Conservation (phyloP, 2,797 vertebrate genomes). For the Varecia variegata region DNA sequence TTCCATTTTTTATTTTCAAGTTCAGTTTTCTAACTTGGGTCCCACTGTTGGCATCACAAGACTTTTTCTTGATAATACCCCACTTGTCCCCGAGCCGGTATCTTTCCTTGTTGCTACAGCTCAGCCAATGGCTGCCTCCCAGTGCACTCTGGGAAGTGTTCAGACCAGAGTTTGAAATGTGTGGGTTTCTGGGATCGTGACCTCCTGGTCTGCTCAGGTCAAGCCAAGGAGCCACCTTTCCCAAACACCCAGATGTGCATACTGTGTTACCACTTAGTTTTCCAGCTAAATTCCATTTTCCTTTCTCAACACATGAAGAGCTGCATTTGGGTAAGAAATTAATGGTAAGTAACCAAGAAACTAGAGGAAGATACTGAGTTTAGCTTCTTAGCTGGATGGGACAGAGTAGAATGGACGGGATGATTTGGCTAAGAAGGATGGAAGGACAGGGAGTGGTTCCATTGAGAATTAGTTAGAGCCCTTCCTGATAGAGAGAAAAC, state of each 20-base stretch:
- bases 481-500: background rate
- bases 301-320: background rate
- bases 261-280: background rate
- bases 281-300: conserved; percentile 2
- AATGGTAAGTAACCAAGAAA: conserved; percentile 17
- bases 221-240: background rate
- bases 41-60: background rate
- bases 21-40: background rate
- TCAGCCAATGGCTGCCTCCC: background rate
- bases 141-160: background rate
- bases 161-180: background rate
- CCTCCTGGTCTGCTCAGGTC: background rate
- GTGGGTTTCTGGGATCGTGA: background rate
- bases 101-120: background rate
- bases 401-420: background rate
- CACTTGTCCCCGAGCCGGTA: background rate
- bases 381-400: background rate
- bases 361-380: background rate
- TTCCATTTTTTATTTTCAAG: background rate
- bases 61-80: background rate
- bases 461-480: background rate
- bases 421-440: background rate
- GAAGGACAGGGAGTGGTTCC: background rate
- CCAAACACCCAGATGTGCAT: background rate
- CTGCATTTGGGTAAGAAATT: background rate